phyloP scores from a whole-genome alignment of 2,888 invertebrate species.

The Teleogryllus oceanicus region DNA sequence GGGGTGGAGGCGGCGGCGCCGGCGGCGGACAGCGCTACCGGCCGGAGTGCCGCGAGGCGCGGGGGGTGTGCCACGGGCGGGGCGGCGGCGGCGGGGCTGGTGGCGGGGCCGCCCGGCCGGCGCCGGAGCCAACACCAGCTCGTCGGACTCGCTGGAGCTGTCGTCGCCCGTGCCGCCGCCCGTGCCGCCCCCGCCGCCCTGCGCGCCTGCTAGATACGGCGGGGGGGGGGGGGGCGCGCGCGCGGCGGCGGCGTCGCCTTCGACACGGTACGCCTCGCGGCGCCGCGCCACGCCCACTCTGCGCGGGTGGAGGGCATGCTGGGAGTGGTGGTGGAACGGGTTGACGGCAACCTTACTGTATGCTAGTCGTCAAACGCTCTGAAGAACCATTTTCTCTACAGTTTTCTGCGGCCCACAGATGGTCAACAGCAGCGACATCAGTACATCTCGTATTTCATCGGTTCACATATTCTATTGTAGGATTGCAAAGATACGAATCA shows the following conservation, averaged over 20 bases:
- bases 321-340: too few species aligned
- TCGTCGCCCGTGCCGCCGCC: constrained; percentile 50
- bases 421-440: too few species aligned
- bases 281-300: neutral
- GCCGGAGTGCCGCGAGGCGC: constrained; percentile 27
- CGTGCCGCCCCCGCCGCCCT: constrained; percentile 50
- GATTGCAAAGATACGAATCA: too few species aligned
- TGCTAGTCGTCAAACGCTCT: too few species aligned
- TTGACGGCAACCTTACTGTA: too few species aligned
- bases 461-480: too few species aligned
- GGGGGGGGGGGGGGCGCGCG: constrained; percentile 31
- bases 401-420: too few species aligned
- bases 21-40: constrained; percentile 28
- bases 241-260: constrained; percentile 31
- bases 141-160: constrained; percentile 46
- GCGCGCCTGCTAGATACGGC: constrained; percentile 40
- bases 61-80: constrained; percentile 24
- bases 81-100: constrained; percentile 20
- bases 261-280: constrained; percentile 29
- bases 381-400: neutral
- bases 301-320: too few species aligned
- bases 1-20: constrained; percentile 10
- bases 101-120: constrained; percentile 30
- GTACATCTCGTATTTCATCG: too few species aligned
- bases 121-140: constrained; percentile 39